A percentile compares a stretch with the other conserved stretches of the same genome.
These are phyloP conservation scores for Clarias magur DNA, from an alignment of 2,113 vertebrate species.

Conservation along the genomic window DNA sequence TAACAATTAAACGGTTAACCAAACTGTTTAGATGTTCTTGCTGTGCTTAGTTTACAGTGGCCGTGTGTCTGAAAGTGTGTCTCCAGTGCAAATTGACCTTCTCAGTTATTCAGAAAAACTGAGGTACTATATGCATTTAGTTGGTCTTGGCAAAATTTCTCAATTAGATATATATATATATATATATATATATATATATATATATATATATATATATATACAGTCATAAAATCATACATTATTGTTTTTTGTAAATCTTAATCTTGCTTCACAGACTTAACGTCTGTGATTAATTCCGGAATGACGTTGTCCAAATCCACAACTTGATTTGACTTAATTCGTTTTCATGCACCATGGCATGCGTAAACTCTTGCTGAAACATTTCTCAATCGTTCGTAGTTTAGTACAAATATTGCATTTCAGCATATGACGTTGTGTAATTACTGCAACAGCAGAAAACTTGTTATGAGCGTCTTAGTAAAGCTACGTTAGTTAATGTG, in stretches of 20 bases:
- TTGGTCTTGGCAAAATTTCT: no score
- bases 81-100: background rate
- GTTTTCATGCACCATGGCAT: background rate
- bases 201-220: no score
- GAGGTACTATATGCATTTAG: background rate
- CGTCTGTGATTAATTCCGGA: background rate
- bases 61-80: constrained; percentile 32
- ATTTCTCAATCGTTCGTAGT: background rate
- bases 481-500: background rate
- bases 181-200: no score
- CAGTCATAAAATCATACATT: no score
- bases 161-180: no score
- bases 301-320: background rate
- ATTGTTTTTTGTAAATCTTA: background rate
- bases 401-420: background rate
- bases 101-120: background rate
- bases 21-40: constrained; percentile 45
- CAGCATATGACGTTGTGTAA: background rate
- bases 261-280: background rate
- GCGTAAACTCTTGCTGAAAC: background rate
- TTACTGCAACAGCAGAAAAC: background rate
- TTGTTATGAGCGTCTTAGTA: background rate
- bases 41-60: constrained; percentile 27
- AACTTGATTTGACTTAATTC: background rate
- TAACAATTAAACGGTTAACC: constrained; percentile 52